A percentile compares a stretch with the other conserved stretches of the same genome.
Evolutionary conservation across 1,140 invertebrate genomes (phyloP).

Genomic region (Achroia grisella): DNA sequence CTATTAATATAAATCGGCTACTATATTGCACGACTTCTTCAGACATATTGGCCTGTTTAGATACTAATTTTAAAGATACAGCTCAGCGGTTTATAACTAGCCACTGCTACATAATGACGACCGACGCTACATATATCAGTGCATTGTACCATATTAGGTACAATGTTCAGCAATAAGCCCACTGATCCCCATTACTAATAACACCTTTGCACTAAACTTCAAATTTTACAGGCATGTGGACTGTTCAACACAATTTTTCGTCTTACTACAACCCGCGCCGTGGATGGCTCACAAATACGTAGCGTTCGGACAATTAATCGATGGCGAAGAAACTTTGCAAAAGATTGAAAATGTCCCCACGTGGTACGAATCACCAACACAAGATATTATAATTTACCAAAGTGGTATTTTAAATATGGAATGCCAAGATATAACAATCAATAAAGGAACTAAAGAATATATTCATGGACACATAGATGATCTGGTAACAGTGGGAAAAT

Average conservation of each 20-base stretch:
- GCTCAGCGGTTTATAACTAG: too few relatives aligned
- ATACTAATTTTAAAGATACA: too few relatives aligned
- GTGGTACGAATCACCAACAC: conserved; percentile 65
- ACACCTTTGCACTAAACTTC: too few relatives aligned
- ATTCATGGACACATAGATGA: conserved; percentile 54
- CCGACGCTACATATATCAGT: too few relatives aligned
- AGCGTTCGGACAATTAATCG: conserved; percentile 82
- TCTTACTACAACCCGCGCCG: conserved; percentile 81
- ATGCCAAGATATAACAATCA: conserved; percentile 47
- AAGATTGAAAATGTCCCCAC: conserved; percentile 68
- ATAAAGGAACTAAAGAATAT: conserved; percentile 41
- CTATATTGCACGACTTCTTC: too few relatives aligned
- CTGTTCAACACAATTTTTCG: conserved; percentile 87
- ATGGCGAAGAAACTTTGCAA: conserved; percentile 68
- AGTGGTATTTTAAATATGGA: conserved; percentile 50
- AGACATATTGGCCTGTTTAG: too few relatives aligned
- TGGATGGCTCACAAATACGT: conserved; percentile 87
- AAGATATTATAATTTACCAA: conserved; percentile 51
- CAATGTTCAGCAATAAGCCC: too few relatives aligned
- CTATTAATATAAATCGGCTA: too few relatives aligned
- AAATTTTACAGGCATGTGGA: conserved; percentile 53
- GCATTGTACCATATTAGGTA: too few relatives aligned
- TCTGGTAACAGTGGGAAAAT: conserved; percentile 30
- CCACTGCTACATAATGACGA: too few relatives aligned
- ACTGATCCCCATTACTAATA: too few relatives aligned